phyloP scores from a whole-genome alignment of 2,888 invertebrate species.

The Nymphalis polychloros region DNA sequence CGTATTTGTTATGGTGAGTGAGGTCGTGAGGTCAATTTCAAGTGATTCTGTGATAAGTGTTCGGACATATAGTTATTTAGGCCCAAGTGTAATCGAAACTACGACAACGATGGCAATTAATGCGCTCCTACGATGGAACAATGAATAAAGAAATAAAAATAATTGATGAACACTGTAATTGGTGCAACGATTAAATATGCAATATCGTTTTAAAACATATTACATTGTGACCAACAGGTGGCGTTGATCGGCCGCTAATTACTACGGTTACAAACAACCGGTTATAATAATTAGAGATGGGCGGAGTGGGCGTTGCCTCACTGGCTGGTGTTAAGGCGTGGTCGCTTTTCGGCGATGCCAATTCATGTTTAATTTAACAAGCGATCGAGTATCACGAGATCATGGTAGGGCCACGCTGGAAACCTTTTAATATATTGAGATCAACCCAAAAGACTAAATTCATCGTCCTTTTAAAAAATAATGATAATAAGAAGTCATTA shows the following conservation, averaged over 20 bases:
- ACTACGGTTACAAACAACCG: conserved; percentile 71
- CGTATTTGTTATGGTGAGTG: too few species aligned
- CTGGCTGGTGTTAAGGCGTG: conserved; percentile 53
- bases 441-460: conserved; percentile 10
- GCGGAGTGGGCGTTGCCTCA: conserved; percentile 66
- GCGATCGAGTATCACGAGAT: conserved; percentile 43
- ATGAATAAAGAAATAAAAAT: too few species aligned
- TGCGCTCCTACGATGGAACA: too few species aligned
- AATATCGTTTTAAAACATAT: conserved; percentile 13
- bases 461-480: neutral
- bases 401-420: conserved; percentile 19
- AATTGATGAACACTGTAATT: neutral
- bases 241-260: conserved; percentile 66
- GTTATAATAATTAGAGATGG: conserved; percentile 79
- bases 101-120: too few species aligned
- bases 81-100: too few species aligned
- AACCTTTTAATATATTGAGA: conserved; percentile 23
- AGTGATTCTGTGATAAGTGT: too few species aligned
- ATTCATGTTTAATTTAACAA: conserved; percentile 53
- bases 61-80: too few species aligned
- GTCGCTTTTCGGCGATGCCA: conserved; percentile 55
- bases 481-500: too few species aligned
- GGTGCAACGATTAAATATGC: neutral
- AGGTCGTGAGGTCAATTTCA: too few species aligned
- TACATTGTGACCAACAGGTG: conserved; percentile 61